Base-by-base conservation (phyloP, 2,888 invertebrate species). In the Lymantria dispar region DNA sequence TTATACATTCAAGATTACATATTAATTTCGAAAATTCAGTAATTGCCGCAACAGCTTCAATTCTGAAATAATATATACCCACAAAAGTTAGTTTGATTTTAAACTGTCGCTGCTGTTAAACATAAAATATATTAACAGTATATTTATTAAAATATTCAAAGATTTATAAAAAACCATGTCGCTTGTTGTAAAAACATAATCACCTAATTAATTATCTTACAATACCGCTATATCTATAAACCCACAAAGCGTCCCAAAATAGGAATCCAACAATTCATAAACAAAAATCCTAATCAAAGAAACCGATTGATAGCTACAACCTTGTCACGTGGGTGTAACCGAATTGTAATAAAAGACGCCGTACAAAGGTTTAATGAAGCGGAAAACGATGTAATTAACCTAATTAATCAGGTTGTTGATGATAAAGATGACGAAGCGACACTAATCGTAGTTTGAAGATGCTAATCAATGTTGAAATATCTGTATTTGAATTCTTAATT, bases 331-430 rank as follows among this genome's bases (percentile, higher is more conserved):
- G 77, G 78, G 80, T 67, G 74, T 64, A 58, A 58, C 58, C 60
- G 57, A 65, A 69, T 68, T 64, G 64, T 66, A 66, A 76, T 74
- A 78, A 78, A 76, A 74, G 68, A 67, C 50, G 58, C 63, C 63
- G 64, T 71, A 72, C 73, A 70, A 69, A 72, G 60, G 61, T 48
- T 63, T 74, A 74, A 80, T 77, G 74, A 74, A 70, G 64, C 74
- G 71, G 69, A 76, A 78, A 80, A 74, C 72, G 69, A 75, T 57
- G 72, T 73, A 73, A 80, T 83, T 79, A 79, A 72, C 62, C 53
- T 70, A 64, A 83, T 79, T 75, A 80, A 81, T 81, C 70, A 58
- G 43, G 44, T 33, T 50, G 38, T 46, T 44, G 54, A 57, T 53
- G 54, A 60, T 62, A 45, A 66, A 55, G 56, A 56, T 47, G 47